phyloP scores from a whole-genome alignment of 2,888 invertebrate species.

The Nowickia ferox region DNA sequence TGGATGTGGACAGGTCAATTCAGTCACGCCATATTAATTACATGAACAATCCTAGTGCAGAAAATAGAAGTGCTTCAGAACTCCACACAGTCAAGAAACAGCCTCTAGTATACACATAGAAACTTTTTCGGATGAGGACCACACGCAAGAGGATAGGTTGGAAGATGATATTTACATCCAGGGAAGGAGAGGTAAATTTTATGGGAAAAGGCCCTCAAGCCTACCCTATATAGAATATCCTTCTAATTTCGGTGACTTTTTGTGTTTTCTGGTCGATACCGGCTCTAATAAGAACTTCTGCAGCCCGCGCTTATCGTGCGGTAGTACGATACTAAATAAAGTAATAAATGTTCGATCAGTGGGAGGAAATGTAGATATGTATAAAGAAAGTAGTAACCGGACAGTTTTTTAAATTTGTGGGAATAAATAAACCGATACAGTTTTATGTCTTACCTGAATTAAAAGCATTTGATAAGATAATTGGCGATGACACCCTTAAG shows the following conservation, averaged over 20 bases:
- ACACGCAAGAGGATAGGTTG: too few species aligned
- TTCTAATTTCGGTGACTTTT: neutral
- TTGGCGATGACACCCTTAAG: too few species aligned
- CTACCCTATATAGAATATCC: conserved; percentile 38
- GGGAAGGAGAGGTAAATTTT: conserved; percentile 22
- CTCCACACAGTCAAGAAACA: neutral
- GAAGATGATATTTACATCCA: neutral
- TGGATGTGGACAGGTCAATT: too few species aligned
- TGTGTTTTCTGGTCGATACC: conserved; percentile 30
- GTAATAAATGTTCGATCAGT: conserved; percentile 20
- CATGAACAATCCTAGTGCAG: neutral
- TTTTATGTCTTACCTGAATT: conserved; percentile 24
- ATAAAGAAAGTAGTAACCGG: conserved; percentile 7
- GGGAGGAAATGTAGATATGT: conserved; percentile 9
- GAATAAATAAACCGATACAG: conserved; percentile 3
- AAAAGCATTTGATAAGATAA: too few species aligned
- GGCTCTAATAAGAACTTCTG: neutral
- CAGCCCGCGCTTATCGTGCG: neutral
- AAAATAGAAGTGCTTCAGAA: conserved; percentile 17
- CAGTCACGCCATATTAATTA: too few species aligned
- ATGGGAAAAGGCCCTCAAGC: neutral
- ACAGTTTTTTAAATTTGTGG: neutral
- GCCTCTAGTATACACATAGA: neutral
- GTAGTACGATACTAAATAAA: too few species aligned
- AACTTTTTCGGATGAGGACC: conserved; percentile 1